Base-by-base conservation (phyloP, 2,113 vertebrate genomes). In the Arothron firmamentum region DNA sequence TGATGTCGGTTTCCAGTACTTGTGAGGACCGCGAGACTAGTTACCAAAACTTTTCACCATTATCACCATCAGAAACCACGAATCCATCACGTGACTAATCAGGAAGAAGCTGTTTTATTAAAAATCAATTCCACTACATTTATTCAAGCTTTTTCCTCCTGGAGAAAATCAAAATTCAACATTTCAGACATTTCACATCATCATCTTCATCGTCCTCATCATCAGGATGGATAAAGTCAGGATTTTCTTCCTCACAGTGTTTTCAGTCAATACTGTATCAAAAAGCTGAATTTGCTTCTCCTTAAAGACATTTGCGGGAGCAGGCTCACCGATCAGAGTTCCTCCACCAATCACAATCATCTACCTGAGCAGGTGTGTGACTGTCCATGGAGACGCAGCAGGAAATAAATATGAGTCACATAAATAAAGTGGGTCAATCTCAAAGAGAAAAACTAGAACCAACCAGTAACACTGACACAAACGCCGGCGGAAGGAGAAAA, bases 391-490 rank as follows among this genome's bases (percentile, higher is more conserved):
- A 28, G 25, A 28, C 97, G 98, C 95, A 99, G 96, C 97, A 98
- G 96, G 96, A 99, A 99, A 98, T 98, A 99, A 99, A 99, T 98
- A 97, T 97, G 97, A 96, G 95, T 95, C 95, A 98, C 97, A 99
- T 97, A 99, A 99, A 99, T 98, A 99, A 96, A 93, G 93, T 93
- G 47, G 47, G 17, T 11, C 1, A 83, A 81, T 96, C 92, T 94
- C 64, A 71, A 95, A 94, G 93, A 93, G 93, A 96, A 95, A 90
- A 91, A 93, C 92, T 74, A 75, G 87, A 78, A 91, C 92, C 92
- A 88, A 85, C 88, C 78, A 68, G 89, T 94, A 95, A 96, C 95
- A 97, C 93, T 96, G 94, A 95, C 91, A 94, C 94, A 69, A 17
- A 2, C 11, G 15, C 14, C 92, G 53, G 56, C 75, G 77, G 67